Evolutionary conservation across 1,140 invertebrate genomes (phyloP).

Genomic region (Pseudoatta argentina): DNA sequence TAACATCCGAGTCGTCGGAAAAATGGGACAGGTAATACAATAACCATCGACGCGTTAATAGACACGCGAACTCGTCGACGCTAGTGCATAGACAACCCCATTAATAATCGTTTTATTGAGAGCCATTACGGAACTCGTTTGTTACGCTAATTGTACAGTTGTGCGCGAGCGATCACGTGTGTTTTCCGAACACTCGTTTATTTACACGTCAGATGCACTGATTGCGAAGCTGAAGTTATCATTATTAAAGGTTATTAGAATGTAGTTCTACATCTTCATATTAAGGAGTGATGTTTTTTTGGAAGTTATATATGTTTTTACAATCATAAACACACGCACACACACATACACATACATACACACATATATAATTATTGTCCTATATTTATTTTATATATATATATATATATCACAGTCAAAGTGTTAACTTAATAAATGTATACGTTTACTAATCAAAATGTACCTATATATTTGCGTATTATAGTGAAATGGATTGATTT

Average conservation of each 20-base stretch:
- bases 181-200: constrained; percentile 15
- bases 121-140: constrained; percentile 37
- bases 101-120: constrained; percentile 56
- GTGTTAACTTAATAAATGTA: too few relatives aligned
- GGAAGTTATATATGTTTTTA: too few relatives aligned
- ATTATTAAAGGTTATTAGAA: not conserved
- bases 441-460: too few relatives aligned
- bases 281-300: not conserved
- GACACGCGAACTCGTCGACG: constrained; percentile 12
- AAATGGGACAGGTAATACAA: constrained; percentile 33
- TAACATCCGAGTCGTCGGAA: not conserved
- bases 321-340: too few relatives aligned
- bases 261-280: not conserved
- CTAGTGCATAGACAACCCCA: constrained; percentile 3
- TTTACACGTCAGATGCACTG: not conserved
- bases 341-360: too few relatives aligned
- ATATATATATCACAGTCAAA: too few relatives aligned
- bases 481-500: too few relatives aligned
- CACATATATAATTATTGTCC: too few relatives aligned
- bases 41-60: constrained; percentile 27
- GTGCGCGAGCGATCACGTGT: constrained; percentile 19
- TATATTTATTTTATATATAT: too few relatives aligned
- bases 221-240: not conserved
- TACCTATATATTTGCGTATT: too few relatives aligned
- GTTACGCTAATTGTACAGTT: constrained; percentile 42